These are phyloP conservation scores for Parnassius orleans DNA, from an alignment of 2,888 invertebrate genomes.

Conservation along the genomic window DNA sequence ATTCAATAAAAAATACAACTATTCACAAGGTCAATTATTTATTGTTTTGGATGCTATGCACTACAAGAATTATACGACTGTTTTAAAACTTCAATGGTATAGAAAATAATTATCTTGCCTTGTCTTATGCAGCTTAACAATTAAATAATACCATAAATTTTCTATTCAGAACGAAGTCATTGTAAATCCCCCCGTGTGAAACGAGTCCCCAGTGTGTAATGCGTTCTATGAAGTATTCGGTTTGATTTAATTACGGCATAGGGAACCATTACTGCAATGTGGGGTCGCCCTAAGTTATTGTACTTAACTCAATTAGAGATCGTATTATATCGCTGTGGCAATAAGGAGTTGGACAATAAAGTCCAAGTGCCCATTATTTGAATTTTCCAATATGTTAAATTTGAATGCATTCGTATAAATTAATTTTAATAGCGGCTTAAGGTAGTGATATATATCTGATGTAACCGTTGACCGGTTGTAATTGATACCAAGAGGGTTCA, in stretches of 20 bases:
- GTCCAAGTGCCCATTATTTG: conserved; percentile 6
- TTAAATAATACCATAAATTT: not conserved
- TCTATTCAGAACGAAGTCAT: conserved; percentile 11
- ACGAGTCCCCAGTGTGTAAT: conserved; percentile 9
- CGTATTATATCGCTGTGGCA: conserved; percentile 21
- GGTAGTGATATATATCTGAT: conserved; percentile 7
- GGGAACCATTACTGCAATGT: conserved; percentile 23
- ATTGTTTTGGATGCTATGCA: too few relatives aligned
- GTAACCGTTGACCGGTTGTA: conserved; percentile 1
- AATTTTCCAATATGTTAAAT: conserved; percentile 7
- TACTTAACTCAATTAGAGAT: conserved; percentile 27
- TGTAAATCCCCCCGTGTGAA: conserved; percentile 21
- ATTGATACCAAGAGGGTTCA: not conserved
- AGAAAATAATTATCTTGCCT: too few relatives aligned
- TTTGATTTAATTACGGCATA: conserved; percentile 27
- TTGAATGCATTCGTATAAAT: conserved; percentile 17
- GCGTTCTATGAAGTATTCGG: conserved; percentile 20
- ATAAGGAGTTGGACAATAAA: conserved; percentile 18
- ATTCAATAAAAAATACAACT: too few relatives aligned
- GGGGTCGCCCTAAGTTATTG: conserved; percentile 25
- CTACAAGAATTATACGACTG: too few relatives aligned
- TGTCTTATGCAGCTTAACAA: too few relatives aligned
- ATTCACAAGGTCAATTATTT: too few relatives aligned
- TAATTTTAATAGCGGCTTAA: conserved; percentile 10
- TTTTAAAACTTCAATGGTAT: too few relatives aligned